Conservation (phyloP, 2,113 vertebrate species). For the Mus pahari region DNA sequence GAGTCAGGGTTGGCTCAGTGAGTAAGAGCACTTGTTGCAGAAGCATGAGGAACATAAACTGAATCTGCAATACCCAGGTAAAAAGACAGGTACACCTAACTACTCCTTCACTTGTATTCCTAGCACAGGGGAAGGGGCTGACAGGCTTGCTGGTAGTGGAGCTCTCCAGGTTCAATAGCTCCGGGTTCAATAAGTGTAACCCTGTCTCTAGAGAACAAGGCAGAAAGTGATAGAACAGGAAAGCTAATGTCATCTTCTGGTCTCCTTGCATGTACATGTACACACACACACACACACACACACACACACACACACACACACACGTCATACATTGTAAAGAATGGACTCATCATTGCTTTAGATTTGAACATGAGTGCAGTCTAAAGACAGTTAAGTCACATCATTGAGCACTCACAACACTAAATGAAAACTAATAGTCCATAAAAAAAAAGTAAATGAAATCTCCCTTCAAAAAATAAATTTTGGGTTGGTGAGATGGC, state of each 20-base stretch:
- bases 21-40: background rate
- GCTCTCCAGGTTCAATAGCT: background rate
- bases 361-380: background rate
- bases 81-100: background rate
- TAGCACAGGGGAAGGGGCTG: background rate
- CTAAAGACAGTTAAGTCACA: slow-evolving; percentile 27
- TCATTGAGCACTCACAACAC: background rate
- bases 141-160: background rate
- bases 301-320: background rate
- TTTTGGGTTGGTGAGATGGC: no score
- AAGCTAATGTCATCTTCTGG: background rate
- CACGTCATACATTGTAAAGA: background rate
- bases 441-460: slow-evolving; percentile 39
- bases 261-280: no score
- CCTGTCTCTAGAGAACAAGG: background rate
- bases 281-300: no score
- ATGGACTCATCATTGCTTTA: background rate
- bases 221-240: background rate
- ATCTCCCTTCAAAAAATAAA: background rate
- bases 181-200: background rate
- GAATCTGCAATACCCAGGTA: background rate
- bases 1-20: background rate
- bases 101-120: background rate
- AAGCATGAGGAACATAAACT: background rate
- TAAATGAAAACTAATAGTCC: background rate